Base-by-base conservation (phyloP, 2,888 invertebrate genomes). In the Lepidochitona cinerea region DNA sequence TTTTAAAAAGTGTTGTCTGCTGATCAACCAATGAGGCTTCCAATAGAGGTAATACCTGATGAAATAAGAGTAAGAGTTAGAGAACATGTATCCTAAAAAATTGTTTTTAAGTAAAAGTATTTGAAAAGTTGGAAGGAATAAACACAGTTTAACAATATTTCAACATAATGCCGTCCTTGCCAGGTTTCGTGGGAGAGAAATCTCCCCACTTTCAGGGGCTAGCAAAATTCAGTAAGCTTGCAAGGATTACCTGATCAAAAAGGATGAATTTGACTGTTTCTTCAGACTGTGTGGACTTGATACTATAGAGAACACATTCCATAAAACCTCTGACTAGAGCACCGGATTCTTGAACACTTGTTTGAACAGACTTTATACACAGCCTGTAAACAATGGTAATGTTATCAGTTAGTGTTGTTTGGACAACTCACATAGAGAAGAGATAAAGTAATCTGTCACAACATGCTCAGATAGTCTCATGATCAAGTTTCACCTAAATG, bases 231-330 rank as follows among this genome's bases (percentile, higher is more conserved):
- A n/a, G n/a, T n/a, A n/a, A n/a, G n/a, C n/a, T n/a, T n/a, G 49
- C 12, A 41, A 41, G 49, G 49, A 41, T 37, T 71, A 85, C 86
- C 83, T 86, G 84, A 72, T 87, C 85, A 12, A 82, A 70, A 12
- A 86, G 65, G n/a, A 87, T 54, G 53, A 74, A 70, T 53, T 76
- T 68, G 1, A 36, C 36, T 59, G 75, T 36, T n/a, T 76, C 54
- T 14, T 67, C 69, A 14, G 72, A 33, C 12, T 75, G 75, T 29
- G 73, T 72, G 3, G 49, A 74, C 65, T 79, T 83, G 18, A 93
- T 90, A 14, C 93, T 88, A 84, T 93, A 95, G 68, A 93, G 93
- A 29, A 96, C 87, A 87, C 96, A 96, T 87, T 96, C 96, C 29
- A 94, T 92, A 81, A 94, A 93, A 1, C 95, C 93, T 64, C 92